Percentiles rank a stretch among this genome's conserved stretches.
Evolutionary conservation across 1,140 invertebrate species (phyloP).

Genomic region (Bombus confusus): DNA sequence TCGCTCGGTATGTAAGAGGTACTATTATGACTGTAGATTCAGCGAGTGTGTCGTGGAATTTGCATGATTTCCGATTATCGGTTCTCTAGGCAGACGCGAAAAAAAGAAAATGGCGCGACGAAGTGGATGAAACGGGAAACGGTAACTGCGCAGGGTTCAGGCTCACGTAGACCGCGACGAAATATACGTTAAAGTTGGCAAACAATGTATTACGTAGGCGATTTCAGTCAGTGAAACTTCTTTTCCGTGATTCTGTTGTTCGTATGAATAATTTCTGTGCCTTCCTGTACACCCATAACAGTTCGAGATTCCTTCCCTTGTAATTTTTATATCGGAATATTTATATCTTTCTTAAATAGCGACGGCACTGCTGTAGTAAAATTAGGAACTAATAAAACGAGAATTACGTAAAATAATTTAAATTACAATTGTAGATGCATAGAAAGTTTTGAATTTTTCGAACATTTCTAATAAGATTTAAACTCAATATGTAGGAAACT

Average conservation of each 20-base stretch:
- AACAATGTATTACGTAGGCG: conserved; percentile 28
- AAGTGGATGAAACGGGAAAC: background rate
- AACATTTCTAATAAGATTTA: too few relatives aligned
- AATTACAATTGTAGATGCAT: too few relatives aligned
- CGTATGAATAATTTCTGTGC: conserved; percentile 26
- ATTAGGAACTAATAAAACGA: too few relatives aligned
- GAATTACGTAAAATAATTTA: too few relatives aligned
- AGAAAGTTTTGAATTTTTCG: too few relatives aligned
- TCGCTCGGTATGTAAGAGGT: background rate
- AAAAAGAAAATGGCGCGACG: conserved; percentile 20
- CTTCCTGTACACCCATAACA: background rate
- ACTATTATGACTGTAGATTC: conserved; percentile 1
- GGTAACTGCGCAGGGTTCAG: conserved; percentile 1
- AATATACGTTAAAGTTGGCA: conserved; percentile 31
- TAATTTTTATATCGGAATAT: background rate
- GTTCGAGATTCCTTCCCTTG: too few relatives aligned
- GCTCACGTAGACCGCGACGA: conserved; percentile 41
- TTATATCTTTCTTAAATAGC: too few relatives aligned
- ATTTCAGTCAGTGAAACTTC: conserved; percentile 37
- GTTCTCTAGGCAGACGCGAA: background rate
- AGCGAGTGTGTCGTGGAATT: conserved; percentile 33
- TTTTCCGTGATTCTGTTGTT: conserved; percentile 9
- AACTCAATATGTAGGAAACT: too few relatives aligned
- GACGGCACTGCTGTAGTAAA: too few relatives aligned
- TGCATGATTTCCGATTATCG: conserved; percentile 45